phyloP scores from a whole-genome alignment of 2,797 vertebrate genomes.

The Aplochiton taeniatus region DNA sequence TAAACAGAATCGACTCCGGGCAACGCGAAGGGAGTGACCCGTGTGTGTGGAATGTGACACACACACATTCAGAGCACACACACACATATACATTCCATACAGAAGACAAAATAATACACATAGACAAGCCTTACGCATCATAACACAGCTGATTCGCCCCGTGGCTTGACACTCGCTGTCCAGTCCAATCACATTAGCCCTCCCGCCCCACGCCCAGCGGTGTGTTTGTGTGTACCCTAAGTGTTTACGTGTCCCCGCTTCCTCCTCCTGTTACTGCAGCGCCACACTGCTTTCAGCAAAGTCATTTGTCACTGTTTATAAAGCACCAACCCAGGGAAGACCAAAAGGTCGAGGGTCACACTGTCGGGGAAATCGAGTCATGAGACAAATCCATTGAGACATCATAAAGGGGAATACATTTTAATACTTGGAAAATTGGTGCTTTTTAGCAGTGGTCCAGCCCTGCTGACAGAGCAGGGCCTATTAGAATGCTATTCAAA shows the following conservation, averaged over 20 bases:
- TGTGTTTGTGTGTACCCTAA: conserved; percentile 42
- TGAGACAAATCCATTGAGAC: no score
- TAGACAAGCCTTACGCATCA: conserved; percentile 64
- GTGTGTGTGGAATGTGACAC: conserved; percentile 34
- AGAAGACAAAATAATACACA: conserved; percentile 30
- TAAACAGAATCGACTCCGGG: conserved; percentile 61
- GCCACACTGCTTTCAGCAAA: conserved; percentile 33
- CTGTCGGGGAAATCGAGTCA: conserved; percentile 19
- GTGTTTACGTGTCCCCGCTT: conserved; percentile 41
- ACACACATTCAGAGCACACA: conserved; percentile 35
- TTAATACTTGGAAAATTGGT: no score
- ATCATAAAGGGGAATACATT: no score
- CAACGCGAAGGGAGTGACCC: conserved; percentile 50
- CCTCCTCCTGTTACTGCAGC: conserved; percentile 39
- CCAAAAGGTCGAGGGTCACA: conserved; percentile 43
- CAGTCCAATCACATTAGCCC: conserved; percentile 55
- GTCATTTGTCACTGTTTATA: conserved; percentile 57
- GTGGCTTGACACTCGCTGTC: conserved; percentile 71
- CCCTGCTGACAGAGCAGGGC: no score
- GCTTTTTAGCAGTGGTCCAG: no score
- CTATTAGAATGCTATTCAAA: no score
- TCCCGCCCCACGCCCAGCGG: conserved; percentile 20
- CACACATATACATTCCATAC: conserved; percentile 28
- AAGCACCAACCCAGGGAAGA: conserved; percentile 32
- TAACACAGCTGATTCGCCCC: conserved; percentile 70